Base-by-base conservation (phyloP, 2,113 vertebrate species). In the Pygoscelis antarcticus region DNA sequence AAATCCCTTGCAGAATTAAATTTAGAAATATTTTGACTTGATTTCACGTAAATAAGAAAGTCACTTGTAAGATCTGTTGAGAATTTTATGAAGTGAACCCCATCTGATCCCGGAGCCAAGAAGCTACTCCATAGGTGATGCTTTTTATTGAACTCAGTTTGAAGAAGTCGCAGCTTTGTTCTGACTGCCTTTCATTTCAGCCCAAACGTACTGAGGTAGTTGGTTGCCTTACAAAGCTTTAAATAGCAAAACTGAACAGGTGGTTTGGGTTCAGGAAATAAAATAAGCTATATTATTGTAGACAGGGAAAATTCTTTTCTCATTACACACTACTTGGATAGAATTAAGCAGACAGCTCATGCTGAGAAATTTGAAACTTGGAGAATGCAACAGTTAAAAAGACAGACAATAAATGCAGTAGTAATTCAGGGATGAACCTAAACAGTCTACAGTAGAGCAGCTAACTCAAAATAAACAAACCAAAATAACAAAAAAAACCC, bases 301-400 rank as follows among this genome's bases (percentile, higher is more conserved):
- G 96, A 95, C 89, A 93, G 96, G 92, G 85, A 97, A 96, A 98
- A 96, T 98, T 98, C 96, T 97, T 97, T 98, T 97, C 97, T 96
- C 93, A 95, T 98, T 98, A 96, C 93, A 97, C 91, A 97, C 92
- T 94, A 66, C 89, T 97, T 97, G 96, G 94, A 83, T 89, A 93
- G 95, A 98, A 97, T 98, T 97, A 97, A 98, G 94, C 90, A 98
- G 98, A 98, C 96, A 98, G 97, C 98, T 98, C 98, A 97, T 97
- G 98, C 98, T 98, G 98, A 96, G 98, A 98, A 98, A 97, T 96
- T 83, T 97, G 98, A 98, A 95, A 97, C 92, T 96, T 20, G 5
- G 87, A 96, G 93, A 98, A 98, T 96, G 92, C 95, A 97, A 93
- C 93, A 97, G 96, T 97, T 98, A 97, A 96, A 97, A 95, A 96